Evolutionary conservation across 2,797 vertebrate species (phyloP).

Genomic region (Florisuga fusca): DNA sequence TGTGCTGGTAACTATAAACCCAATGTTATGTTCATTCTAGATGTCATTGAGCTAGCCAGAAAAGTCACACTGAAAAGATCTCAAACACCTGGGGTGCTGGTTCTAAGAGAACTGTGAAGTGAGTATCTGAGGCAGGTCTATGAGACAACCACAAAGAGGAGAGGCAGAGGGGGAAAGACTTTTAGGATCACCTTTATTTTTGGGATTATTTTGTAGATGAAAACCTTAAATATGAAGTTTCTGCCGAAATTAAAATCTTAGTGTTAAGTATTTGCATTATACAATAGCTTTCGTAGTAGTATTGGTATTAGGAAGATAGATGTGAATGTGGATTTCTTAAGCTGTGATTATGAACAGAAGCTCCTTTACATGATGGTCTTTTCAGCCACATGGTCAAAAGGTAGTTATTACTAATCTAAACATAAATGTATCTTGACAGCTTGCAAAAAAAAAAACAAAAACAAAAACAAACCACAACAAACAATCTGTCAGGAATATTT

Average conservation of each 20-base stretch:
- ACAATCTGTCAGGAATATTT: neutral
- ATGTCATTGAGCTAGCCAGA: neutral
- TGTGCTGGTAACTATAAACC: neutral
- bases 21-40: rapidly evolving
- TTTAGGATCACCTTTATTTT: neutral
- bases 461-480: too few species aligned
- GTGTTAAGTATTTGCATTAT: neutral
- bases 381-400: neutral
- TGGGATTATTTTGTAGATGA: neutral
- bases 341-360: rapidly evolving
- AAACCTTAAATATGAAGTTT: neutral
- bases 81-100: neutral
- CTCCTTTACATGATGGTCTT: neutral
- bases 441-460: too few species aligned
- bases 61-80: neutral
- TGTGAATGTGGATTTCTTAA: neutral
- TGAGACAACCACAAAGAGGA: neutral
- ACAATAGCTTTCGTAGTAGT: neutral
- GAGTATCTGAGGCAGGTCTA: neutral
- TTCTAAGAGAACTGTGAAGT: neutral
- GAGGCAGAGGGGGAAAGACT: rapidly evolving
- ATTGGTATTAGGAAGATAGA: neutral
- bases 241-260: neutral
- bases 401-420: neutral
- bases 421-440: neutral